Conservation (phyloP, 37 sponge, comb jelly and placozoan genomes). For the Crambe crambe region DNA sequence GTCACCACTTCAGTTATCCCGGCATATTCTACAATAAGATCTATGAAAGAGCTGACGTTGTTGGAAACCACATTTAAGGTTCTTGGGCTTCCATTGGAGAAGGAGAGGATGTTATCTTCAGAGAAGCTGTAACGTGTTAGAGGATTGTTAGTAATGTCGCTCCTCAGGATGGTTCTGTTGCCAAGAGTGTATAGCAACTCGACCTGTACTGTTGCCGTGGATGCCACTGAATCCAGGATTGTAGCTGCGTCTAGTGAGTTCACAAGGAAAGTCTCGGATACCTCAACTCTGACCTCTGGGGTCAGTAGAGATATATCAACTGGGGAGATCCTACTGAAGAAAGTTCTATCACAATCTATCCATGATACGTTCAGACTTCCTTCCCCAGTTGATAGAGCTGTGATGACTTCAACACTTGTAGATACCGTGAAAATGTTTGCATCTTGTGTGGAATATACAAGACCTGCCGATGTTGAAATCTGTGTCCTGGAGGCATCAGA, state of each 20-base stretch:
- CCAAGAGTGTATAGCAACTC: slow-evolving; percentile 11
- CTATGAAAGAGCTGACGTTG: background rate
- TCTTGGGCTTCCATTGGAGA: background rate
- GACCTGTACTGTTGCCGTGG: slow-evolving; percentile 11
- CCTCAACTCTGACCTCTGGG: slow-evolving; percentile 9
- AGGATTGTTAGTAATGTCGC: slow-evolving; percentile 27
- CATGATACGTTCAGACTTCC: slow-evolving; percentile 47
- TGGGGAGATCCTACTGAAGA: background rate
- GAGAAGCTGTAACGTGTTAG: background rate
- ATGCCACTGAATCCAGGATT: background rate
- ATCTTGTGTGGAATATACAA: slow-evolving; percentile 28
- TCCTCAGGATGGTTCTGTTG: background rate
- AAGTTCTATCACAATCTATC: slow-evolving; percentile 8
- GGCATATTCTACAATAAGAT: background rate
- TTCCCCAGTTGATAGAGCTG: slow-evolving; percentile 21
- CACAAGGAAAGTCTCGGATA: slow-evolving; percentile 9
- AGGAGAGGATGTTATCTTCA: slow-evolving; percentile 5
- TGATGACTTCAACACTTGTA: slow-evolving; percentile 4
- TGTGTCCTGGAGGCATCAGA: slow-evolving; percentile 41
- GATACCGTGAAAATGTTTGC: slow-evolving; percentile 8
- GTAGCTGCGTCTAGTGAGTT: slow-evolving; percentile 39
- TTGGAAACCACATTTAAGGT: background rate
- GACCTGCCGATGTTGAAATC: background rate
- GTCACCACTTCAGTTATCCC: background rate
- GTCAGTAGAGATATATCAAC: slow-evolving; percentile 22